Conservation (phyloP, 92 coral and sea anemone genomes). For the Anthopleura xanthogrammica region DNA sequence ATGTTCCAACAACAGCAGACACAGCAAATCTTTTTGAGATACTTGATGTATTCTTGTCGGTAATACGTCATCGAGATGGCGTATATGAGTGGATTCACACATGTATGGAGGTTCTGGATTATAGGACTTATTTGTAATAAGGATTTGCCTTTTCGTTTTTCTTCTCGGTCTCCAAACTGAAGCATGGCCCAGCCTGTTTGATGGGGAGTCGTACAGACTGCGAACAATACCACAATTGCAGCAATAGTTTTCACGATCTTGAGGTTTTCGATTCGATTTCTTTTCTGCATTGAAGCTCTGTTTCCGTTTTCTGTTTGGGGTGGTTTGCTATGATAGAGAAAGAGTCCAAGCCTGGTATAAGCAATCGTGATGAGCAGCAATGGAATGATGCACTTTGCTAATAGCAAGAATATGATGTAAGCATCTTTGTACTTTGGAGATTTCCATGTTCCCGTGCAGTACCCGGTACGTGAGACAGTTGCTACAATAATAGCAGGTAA, state of each 20-base stretch:
- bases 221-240: slow-evolving; percentile 32
- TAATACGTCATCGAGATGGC: slow-evolving; percentile 40
- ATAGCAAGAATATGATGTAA: slow-evolving; percentile 49
- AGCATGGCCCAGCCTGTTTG: slow-evolving; percentile 44
- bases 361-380: slow-evolving; percentile 44
- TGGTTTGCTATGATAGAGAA: slow-evolving; percentile 18
- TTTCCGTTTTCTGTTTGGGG: slow-evolving; percentile 8
- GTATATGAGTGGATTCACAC: slow-evolving; percentile 52
- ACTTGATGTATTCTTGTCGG: slow-evolving; percentile 43
- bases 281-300: background rate
- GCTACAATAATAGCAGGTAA: slow-evolving; percentile 45
- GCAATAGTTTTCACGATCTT: slow-evolving; percentile 38
- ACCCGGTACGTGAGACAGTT: slow-evolving; percentile 26
- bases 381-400: slow-evolving; percentile 48
- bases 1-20: background rate
- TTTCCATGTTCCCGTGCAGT: slow-evolving; percentile 48
- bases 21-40: slow-evolving; percentile 15
- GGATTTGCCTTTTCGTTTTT: background rate
- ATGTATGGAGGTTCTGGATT: slow-evolving; percentile 43
- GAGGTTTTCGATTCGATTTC: slow-evolving; percentile 40
- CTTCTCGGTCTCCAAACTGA: slow-evolving; percentile 39
- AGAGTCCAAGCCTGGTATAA: slow-evolving; percentile 48
- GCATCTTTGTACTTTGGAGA: slow-evolving; percentile 42
- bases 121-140: slow-evolving; percentile 19
- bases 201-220: slow-evolving; percentile 34